A percentile compares a stretch with the other conserved stretches of the same genome.
Evolutionary conservation across 2,888 invertebrate species (phyloP).

Genomic region (Mimachlamys varia): DNA sequence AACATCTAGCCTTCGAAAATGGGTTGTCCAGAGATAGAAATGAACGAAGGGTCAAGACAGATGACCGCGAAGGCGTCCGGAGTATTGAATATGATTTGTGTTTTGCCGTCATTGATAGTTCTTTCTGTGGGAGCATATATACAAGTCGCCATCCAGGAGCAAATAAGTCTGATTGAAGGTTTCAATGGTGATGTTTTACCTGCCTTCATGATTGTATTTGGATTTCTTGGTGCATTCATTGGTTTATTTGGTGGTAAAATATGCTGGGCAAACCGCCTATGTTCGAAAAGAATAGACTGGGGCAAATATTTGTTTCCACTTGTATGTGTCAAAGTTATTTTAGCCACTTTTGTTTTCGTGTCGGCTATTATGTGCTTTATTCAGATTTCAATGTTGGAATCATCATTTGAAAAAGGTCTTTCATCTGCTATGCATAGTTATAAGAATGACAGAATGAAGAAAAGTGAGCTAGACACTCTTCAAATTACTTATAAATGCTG

Average conservation of each 20-base stretch:
- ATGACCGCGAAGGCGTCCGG: constrained; percentile 57
- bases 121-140: constrained; percentile 62
- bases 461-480: constrained; percentile 72
- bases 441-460: constrained; percentile 62
- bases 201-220: constrained; percentile 61
- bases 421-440: constrained; percentile 68
- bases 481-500: constrained; percentile 77
- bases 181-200: constrained; percentile 65
- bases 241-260: constrained; percentile 60
- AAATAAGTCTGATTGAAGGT: constrained; percentile 65
- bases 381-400: constrained; percentile 59
- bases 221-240: constrained; percentile 57
- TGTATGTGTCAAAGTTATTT: constrained; percentile 52
- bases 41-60: constrained; percentile 56
- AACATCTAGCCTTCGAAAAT: constrained; percentile 43
- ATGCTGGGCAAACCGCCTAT: constrained; percentile 53
- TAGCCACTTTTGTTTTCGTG: constrained; percentile 60
- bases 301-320: constrained; percentile 54
- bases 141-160: constrained; percentile 61
- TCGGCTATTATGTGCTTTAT: constrained; percentile 62
- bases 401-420: constrained; percentile 66
- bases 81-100: constrained; percentile 58
- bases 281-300: constrained; percentile 59
- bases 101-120: constrained; percentile 61
- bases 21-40: constrained; percentile 57